Conservation (phyloP, 2,113 vertebrate species). For the Hepsetus odoe region DNA sequence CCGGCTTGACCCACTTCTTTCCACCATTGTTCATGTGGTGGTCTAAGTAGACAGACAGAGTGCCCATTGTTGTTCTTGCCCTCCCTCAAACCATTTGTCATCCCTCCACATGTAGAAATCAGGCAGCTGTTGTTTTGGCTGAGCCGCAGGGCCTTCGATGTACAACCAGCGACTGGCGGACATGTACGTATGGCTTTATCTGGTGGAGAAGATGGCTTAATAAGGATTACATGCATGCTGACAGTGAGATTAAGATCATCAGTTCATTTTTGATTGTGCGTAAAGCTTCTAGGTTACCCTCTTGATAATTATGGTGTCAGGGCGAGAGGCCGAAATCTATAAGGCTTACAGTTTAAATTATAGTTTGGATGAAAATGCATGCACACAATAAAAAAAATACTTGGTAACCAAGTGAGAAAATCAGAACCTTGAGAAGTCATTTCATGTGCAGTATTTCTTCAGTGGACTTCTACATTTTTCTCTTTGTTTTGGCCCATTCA, state of each 20-base stretch:
- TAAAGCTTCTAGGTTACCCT: neutral
- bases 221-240: conserved; percentile 36
- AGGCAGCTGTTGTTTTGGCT: conserved; percentile 43
- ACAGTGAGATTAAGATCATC: conserved; percentile 48
- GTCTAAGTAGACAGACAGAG: conserved; percentile 12
- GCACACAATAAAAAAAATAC: too few relatives aligned
- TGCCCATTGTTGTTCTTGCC: conserved; percentile 23
- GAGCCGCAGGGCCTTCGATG: conserved; percentile 15
- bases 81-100: conserved; percentile 12
- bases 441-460: too few relatives aligned
- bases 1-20: conserved; percentile 42
- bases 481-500: too few relatives aligned
- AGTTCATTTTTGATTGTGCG: conserved; percentile 14
- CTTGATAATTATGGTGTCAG: conserved; percentile 22
- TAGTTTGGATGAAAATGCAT: too few relatives aligned
- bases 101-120: neutral
- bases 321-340: neutral
- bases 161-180: neutral
- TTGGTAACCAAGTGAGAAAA: too few relatives aligned
- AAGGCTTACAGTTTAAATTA: too few relatives aligned
- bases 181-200: neutral
- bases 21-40: conserved; percentile 29
- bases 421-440: too few relatives aligned
- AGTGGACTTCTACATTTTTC: too few relatives aligned
- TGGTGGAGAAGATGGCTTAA: conserved; percentile 8